phyloP scores from a whole-genome alignment of 2,113 vertebrate genomes.

The Serilophus lunatus region DNA sequence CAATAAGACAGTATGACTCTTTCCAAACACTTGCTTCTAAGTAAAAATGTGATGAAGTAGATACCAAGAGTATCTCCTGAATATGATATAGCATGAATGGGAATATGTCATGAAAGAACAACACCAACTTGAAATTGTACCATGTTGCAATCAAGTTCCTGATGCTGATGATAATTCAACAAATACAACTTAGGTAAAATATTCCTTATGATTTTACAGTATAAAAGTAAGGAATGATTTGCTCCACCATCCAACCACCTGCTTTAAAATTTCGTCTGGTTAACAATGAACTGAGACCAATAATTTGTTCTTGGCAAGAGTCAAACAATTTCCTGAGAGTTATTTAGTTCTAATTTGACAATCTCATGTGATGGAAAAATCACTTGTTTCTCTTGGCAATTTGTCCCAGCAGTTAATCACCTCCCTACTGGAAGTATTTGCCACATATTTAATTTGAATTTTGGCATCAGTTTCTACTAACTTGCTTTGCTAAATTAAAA shows the following conservation, averaged over 20 bases:
- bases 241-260: conserved; percentile 15
- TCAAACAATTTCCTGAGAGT: conserved; percentile 56
- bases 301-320: conserved; percentile 65
- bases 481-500: conserved; percentile 55
- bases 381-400: conserved; percentile 66
- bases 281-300: conserved; percentile 55
- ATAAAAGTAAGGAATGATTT: not conserved
- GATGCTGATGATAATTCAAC: not conserved
- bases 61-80: not conserved
- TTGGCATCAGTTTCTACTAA: conserved; percentile 48
- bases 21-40: not conserved
- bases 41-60: not conserved
- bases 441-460: conserved; percentile 58
- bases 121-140: not conserved
- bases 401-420: conserved; percentile 59
- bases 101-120: not conserved
- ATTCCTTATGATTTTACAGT: not conserved
- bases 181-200: not conserved
- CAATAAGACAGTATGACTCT: not conserved
- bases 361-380: conserved; percentile 62
- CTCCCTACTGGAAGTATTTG: conserved; percentile 50
- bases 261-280: conserved; percentile 44
- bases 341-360: conserved; percentile 67
- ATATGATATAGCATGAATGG: not conserved
- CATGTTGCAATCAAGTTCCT: not conserved